Conservation (phyloP, 1,140 invertebrate genomes). For the Drosophila tsacasi region DNA sequence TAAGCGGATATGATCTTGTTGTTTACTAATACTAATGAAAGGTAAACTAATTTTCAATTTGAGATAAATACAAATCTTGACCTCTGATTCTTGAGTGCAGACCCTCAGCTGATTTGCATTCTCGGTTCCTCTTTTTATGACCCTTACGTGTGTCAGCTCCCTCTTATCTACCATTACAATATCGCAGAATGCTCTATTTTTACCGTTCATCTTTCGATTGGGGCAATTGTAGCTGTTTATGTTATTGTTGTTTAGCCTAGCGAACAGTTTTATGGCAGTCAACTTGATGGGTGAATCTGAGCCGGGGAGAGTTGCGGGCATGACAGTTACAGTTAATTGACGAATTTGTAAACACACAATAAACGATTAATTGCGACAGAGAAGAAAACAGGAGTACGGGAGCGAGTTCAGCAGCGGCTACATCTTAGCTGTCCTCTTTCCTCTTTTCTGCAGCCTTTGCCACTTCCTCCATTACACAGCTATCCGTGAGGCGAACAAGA, state of each 20-base stretch:
- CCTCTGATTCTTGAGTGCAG: constrained; percentile 11
- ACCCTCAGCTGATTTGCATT: constrained; percentile 6
- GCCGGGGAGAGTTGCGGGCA: neutral
- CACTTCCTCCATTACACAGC: constrained; percentile 37
- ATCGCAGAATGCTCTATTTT: constrained; percentile 3
- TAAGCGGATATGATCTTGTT: neutral
- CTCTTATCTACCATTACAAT: neutral
- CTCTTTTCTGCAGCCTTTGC: constrained; percentile 31
- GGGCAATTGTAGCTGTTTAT: neutral
- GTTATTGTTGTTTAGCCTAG: neutral
- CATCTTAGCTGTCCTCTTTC: constrained; percentile 19
- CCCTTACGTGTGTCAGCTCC: neutral
- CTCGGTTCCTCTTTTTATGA: neutral
- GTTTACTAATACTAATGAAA: neutral
- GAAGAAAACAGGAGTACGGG: neutral
- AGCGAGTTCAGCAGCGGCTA: constrained; percentile 1
- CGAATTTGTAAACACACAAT: constrained; percentile 46
- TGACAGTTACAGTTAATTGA: constrained; percentile 29
- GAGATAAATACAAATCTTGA: neutral
- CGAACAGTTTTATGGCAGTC: constrained; percentile 4
- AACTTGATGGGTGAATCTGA: neutral
- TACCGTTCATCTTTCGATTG: constrained; percentile 15
- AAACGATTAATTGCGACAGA: constrained; percentile 28
- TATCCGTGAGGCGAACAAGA: constrained; percentile 29
- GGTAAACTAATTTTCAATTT: neutral